phyloP scores from a whole-genome alignment of 2,888 invertebrate genomes.

The Leptopilina syphax region DNA sequence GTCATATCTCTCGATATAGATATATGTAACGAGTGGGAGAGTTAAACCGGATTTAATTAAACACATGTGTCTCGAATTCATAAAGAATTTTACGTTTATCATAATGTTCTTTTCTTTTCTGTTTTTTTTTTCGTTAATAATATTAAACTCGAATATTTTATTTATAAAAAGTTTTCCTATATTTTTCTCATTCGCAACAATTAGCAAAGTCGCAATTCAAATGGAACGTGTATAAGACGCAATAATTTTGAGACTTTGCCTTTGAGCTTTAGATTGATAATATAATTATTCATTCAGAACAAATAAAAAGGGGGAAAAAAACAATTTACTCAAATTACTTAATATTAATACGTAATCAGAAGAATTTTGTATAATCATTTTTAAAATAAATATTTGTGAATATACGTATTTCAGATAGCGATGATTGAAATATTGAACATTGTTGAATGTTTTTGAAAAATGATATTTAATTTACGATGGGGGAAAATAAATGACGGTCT shows the following conservation, averaged over 20 bases:
- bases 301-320: not conserved
- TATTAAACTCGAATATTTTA: not conserved
- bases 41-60: conserved; percentile 14
- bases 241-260: not conserved
- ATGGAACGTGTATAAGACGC: not conserved
- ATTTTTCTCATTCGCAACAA: not conserved
- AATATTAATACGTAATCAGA: not conserved
- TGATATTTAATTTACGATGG: not conserved
- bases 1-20: conserved; percentile 19
- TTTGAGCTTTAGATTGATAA: conserved; percentile 16
- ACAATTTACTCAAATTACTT: not conserved
- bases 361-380: not conserved
- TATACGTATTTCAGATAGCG: not conserved
- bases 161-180: conserved; percentile 5
- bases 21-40: not conserved
- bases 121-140: not conserved
- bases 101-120: not conserved
- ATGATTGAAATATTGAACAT: not conserved
- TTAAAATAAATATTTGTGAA: not conserved
- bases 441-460: not conserved
- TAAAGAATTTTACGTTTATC: not conserved
- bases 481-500: not conserved
- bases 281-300: not conserved
- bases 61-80: conserved; percentile 1
- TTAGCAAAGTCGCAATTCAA: not conserved